phyloP scores from a whole-genome alignment of 1,140 invertebrate species.

The Drosophila triauraria region DNA sequence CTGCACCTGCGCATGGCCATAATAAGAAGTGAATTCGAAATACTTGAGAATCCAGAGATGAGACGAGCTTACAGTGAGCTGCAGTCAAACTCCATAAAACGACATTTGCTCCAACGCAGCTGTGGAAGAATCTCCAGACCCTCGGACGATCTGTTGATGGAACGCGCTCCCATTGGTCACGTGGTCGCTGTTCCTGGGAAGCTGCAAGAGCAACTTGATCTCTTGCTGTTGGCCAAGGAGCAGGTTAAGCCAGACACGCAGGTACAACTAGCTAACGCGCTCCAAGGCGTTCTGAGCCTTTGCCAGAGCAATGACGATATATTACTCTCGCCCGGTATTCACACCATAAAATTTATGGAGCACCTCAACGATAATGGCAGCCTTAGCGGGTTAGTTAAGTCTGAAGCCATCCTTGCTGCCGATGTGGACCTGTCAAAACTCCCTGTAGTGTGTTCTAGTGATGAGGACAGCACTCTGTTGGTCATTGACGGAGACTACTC shows the following conservation, averaged over 20 bases:
- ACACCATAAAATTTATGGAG: slow-evolving; percentile 77
- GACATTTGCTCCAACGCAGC: slow-evolving; percentile 40
- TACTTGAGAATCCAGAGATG: slow-evolving; percentile 87
- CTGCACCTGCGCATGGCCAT: slow-evolving; percentile 87
- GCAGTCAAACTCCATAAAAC: slow-evolving; percentile 61
- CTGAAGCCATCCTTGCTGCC: slow-evolving; percentile 12
- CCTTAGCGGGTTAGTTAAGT: slow-evolving; percentile 49
- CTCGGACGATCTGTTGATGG: slow-evolving; percentile 24
- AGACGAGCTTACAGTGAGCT: slow-evolving; percentile 85
- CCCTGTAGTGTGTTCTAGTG: slow-evolving; percentile 78
- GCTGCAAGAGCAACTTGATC: slow-evolving; percentile 85
- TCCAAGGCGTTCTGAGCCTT: slow-evolving; percentile 85
- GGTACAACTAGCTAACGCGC: slow-evolving; percentile 73
- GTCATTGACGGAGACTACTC: slow-evolving; percentile 79
- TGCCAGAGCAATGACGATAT: slow-evolving; percentile 76
- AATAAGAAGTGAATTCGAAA: slow-evolving; percentile 88
- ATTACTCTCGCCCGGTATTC: slow-evolving; percentile 65
- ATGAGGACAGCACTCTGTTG: slow-evolving; percentile 85
- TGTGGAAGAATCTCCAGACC: slow-evolving; percentile 31
- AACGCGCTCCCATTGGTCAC: slow-evolving; percentile 73
- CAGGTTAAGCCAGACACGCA: slow-evolving; percentile 35
- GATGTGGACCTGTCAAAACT: slow-evolving; percentile 26
- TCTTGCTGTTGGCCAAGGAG: slow-evolving; percentile 82
- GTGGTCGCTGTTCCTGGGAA: slow-evolving; percentile 86
- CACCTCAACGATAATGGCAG: slow-evolving; percentile 69